A percentile compares a stretch with the other conserved stretches of the same genome.
Evolutionary conservation across 2,888 invertebrate species (phyloP).

Genomic region (Lepidocyrtoides sp.): DNA sequence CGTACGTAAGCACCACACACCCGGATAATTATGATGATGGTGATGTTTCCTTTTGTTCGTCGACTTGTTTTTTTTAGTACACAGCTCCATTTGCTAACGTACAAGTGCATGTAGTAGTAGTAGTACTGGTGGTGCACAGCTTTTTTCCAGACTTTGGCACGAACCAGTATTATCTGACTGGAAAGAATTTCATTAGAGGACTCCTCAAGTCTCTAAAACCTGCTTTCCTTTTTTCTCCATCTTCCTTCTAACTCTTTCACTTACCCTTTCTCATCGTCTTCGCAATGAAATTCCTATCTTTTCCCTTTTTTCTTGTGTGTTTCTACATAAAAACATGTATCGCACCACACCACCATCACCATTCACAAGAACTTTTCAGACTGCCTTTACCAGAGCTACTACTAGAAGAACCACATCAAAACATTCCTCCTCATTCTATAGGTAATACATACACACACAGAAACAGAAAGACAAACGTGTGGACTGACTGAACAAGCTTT

Average conservation of each 20-base stretch:
- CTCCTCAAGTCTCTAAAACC: conserved; percentile 17
- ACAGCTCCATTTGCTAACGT: background rate
- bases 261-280: background rate
- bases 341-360: conserved; percentile 13
- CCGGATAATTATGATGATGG: conserved; percentile 56
- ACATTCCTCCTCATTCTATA: background rate
- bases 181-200: conserved; percentile 60
- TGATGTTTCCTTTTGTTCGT: background rate
- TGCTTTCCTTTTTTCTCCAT: background rate
- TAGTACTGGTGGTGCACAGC: background rate
- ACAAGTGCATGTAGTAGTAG: background rate
- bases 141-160: conserved; percentile 44
- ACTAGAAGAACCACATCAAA: conserved; percentile 31
- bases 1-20: conserved; percentile 32
- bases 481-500: too few species aligned
- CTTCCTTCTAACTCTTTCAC: background rate
- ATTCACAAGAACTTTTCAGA: background rate
- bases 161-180: conserved; percentile 50
- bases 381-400: background rate
- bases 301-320: background rate
- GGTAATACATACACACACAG: background rate
- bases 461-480: too few species aligned
- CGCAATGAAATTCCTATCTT: conserved; percentile 27
- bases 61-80: background rate
- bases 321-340: background rate